phyloP scores from a whole-genome alignment of 1,140 invertebrate genomes.

The Lucilia sericata region DNA sequence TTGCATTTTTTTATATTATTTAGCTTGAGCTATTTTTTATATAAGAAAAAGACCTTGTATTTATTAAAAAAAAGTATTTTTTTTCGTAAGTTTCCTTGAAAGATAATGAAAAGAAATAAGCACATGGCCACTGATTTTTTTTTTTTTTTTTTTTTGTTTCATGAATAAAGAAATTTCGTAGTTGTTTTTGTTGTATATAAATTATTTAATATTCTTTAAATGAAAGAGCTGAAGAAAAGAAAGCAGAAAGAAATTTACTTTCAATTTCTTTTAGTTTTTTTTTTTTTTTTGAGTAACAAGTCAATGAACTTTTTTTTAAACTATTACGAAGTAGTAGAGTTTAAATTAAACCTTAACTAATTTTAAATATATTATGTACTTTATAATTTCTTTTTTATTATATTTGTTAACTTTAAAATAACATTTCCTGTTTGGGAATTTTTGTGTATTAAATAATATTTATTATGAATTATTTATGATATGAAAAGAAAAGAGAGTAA shows the following conservation, averaged over 20 bases:
- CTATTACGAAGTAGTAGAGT: neutral
- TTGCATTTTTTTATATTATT: neutral
- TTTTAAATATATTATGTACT: too few species aligned
- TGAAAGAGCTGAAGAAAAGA: too few species aligned
- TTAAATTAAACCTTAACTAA: too few species aligned
- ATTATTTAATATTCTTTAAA: neutral
- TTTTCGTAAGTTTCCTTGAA: constrained; percentile 42
- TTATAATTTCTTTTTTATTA: neutral
- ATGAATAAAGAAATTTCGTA: neutral
- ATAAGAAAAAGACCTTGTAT: constrained; percentile 23
- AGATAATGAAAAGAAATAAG: constrained; percentile 46
- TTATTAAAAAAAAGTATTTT: constrained; percentile 31
- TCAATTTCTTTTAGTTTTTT: neutral
- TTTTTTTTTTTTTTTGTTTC: constrained; percentile 2
- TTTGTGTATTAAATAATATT: constrained; percentile 6
- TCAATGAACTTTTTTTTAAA: too few species aligned
- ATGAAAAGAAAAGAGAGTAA: neutral
- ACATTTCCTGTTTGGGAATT: neutral
- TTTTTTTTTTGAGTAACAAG: neutral
- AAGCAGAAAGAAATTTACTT: neutral
- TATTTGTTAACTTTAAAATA: neutral
- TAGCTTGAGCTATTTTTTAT: constrained; percentile 12
- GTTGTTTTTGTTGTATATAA: too few species aligned
- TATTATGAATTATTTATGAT: neutral
- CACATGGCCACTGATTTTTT: constrained; percentile 38